These are phyloP conservation scores for Melieria omissa DNA, from an alignment of 2,888 invertebrate genomes.

Conservation along the genomic window DNA sequence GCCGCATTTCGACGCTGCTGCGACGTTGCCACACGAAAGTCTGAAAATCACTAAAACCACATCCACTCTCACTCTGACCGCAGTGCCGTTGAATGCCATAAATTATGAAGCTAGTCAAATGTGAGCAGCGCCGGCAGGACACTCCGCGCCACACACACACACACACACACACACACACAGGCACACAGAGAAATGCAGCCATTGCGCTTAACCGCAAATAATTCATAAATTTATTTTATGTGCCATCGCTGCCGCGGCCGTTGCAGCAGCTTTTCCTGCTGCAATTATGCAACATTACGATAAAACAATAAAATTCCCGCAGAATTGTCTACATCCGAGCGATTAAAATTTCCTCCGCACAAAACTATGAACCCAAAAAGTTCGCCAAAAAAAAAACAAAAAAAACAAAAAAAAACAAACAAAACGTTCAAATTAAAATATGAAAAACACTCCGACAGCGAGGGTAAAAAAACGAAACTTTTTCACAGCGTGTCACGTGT, in stretches of 20 bases:
- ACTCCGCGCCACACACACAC: not conserved
- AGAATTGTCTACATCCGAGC: conserved; percentile 39
- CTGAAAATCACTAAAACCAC: no score
- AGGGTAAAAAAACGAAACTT: not conserved
- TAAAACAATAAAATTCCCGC: conserved; percentile 40
- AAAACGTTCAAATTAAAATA: not conserved
- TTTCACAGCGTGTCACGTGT: conserved; percentile 22
- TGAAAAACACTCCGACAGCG: not conserved
- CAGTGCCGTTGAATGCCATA: not conserved
- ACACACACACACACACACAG: not conserved
- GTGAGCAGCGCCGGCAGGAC: not conserved
- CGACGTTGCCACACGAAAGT: no score
- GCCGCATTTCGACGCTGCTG: no score
- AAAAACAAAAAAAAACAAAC: not conserved
- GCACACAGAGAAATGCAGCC: conserved; percentile 7
- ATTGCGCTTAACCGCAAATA: conserved; percentile 25
- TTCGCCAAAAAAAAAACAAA: not conserved
- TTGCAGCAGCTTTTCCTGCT: conserved; percentile 25
- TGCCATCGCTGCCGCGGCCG: not conserved
- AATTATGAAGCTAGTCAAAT: conserved; percentile 22
- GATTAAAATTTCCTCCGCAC: conserved; percentile 20
- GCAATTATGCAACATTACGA: conserved; percentile 38
- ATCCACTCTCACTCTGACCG: no score
- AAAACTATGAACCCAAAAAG: not conserved
- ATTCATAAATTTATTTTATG: conserved; percentile 38